Evolutionary conservation across 2,113 vertebrate genomes (phyloP).

Genomic region (rat (Rattus norvegicus)): DNA sequence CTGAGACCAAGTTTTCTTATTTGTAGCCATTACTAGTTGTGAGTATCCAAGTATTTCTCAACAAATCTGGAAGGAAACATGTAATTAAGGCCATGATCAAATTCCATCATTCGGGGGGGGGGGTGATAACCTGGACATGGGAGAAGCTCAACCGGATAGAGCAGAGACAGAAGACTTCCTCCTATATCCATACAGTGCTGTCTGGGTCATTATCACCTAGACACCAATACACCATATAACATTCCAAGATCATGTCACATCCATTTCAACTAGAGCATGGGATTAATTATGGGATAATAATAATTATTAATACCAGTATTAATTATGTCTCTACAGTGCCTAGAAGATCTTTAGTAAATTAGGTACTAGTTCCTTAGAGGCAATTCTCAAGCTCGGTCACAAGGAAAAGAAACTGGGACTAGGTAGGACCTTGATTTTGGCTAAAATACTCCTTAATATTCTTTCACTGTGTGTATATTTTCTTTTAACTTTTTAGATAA

Average conservation of each 20-base stretch:
- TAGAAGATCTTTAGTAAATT: not conserved
- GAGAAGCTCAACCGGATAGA: not conserved
- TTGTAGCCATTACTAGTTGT: not conserved
- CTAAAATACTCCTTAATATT: conserved; percentile 11
- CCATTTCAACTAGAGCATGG: not conserved
- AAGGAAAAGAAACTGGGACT: not conserved
- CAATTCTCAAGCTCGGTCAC: not conserved
- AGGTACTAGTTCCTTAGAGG: not conserved
- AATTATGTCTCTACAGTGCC: not conserved
- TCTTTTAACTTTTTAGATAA: not conserved
- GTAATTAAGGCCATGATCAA: not conserved
- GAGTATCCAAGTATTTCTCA: not conserved
- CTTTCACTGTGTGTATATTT: not conserved
- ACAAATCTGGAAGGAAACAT: not conserved
- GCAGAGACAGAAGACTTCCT: not conserved
- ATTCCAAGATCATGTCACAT: not conserved
- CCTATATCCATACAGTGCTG: not conserved
- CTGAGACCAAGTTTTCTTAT: not conserved
- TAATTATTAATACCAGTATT: too few species aligned
- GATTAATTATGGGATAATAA: too few species aligned
- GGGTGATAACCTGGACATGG: not conserved
- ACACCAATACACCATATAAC: not conserved
- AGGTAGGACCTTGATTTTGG: not conserved
- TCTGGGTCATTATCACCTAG: not conserved
- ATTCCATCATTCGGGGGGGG: not conserved